These are phyloP conservation scores for Dermolepida albohirtum DNA, from an alignment of 2,888 invertebrate genomes.

Conservation along the genomic window DNA sequence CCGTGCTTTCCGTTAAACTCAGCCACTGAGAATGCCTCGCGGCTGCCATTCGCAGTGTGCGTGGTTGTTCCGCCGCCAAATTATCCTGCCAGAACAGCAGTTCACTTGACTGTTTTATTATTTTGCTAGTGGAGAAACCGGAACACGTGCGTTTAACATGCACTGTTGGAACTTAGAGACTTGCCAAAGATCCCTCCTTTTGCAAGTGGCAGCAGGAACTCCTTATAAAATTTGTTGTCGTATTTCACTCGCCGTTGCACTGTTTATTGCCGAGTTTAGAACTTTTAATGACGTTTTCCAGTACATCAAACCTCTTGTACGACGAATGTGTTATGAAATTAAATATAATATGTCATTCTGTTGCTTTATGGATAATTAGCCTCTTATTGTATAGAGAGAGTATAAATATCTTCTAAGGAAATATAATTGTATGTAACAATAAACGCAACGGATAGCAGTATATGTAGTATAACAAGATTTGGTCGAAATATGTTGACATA, in stretches of 20 bases:
- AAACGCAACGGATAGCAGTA: no score
- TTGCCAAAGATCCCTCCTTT: background rate
- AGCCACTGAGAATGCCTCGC: conserved; percentile 46
- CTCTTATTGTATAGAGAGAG: no score
- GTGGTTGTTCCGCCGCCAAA: conserved; percentile 44
- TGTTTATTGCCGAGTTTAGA: background rate
- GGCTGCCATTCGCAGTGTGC: conserved; percentile 47
- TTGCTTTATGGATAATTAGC: no score
- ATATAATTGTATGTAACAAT: no score
- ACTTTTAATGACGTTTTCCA: conserved; percentile 23
- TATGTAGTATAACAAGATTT: no score
- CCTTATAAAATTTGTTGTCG: conserved; percentile 14
- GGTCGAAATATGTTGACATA: no score
- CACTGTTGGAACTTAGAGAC: conserved; percentile 17
- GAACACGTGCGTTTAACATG: conserved; percentile 45
- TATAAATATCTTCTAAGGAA: no score
- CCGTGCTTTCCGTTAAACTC: conserved; percentile 48
- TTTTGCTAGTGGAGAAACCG: conserved; percentile 48
- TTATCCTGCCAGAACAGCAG: conserved; percentile 45
- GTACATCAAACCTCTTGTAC: no score
- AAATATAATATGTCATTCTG: no score
- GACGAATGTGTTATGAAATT: no score
- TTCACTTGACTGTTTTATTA: conserved; percentile 46
- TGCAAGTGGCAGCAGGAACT: conserved; percentile 23
- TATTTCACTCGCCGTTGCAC: background rate